Evolutionary conservation across 2,888 invertebrate species (phyloP), one percentile per base, ranked within the genome.

Genomic region (Bruchidius siliquastri): DNA sequence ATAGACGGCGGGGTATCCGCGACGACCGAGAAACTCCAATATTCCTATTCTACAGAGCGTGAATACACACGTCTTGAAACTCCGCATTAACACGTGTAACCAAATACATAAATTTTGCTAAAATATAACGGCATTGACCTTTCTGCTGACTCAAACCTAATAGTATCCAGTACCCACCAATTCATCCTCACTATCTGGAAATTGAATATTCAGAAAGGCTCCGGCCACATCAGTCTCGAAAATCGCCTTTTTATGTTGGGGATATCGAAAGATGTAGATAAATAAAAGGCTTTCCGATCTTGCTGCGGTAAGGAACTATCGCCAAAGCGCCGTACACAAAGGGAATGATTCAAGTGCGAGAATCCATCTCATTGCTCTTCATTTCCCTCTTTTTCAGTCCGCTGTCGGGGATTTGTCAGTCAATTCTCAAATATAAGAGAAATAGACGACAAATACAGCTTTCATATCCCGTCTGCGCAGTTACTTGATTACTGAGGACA

Each of bases 341-440:
- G 21, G 69, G 26, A 26, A 69, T 69, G 26, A 69, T 69, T 69
- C 21, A 18, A 67, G 72, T 74, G 73, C 72, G 68, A 66, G 75
- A 72, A 78, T 75, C 75, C 72, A 73, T 77, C 75, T 75, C 76
- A 77, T 79, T 77, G 77, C 75, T 79, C 77, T 77, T 78, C 77
- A 79, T 79, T 78, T 69, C 21, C 69, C 69, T 69, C n/a, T 69
- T 69, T 69, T 69, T 21, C 69, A 4, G 21, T 49, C 18, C 49
- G 6, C 49, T 49, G 49, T 13, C 1, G 13, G 49, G 49, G 49
- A 49, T 49, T 49, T 49, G 18, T 49, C 49, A 13, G 49, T 49
- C 49, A 49, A 49, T 49, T 13, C 18, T 4, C 6, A 49, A 49
- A 49, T 49, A 49, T 49, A 1, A 18, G 49, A 1, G 49, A 49